Evolutionary conservation across 2,113 vertebrate genomes (phyloP), one percentile per base, ranked within the genome.

Genomic region (Talpa occidentalis): DNA sequence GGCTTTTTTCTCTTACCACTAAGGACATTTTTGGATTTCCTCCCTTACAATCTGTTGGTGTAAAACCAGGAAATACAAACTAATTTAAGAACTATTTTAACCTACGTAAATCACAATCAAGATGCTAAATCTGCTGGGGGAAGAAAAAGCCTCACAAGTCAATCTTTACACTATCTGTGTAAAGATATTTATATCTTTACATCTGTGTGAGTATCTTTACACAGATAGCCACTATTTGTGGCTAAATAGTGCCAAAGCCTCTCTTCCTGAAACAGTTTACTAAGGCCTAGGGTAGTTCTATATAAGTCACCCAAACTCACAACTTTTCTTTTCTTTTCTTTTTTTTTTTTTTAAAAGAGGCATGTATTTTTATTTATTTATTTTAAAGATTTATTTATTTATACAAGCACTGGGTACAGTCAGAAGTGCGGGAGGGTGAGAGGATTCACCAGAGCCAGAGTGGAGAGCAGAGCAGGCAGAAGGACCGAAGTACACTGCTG

Each of bases 41-140:
- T 66, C 59, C 16, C 30, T 67, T 67, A 78, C 11, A 77, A 26
- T 78, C 26, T 44, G 74, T 62, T 56, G 40, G 16, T 74, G 14
- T 76, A 28, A 56, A 64, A 21, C 44, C 40, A 59, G n/a, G 30
- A 44, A 76, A 85, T 66, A 77, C 32, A 60, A 80, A 64, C 35
- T 24, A 62, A 94, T 66, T 90, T 59, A 37, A 80, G 72, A 82
- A 93, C 32, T 59, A 85, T 95, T 92, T 93, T 88, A 94, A 83
- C 12, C 40, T 70, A 92, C 70, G 42, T 22, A 73, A 80, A 54
- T 56, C 56, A 42, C 52, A 84, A 60, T 35, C 49, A 80, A 90
- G 76, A 86, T 64, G 2, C 6, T 44, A 64, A 88, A 67, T 84
- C 52, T 76, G 6, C 66, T 84, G 17, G 16, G 52, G 60, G 22